Base-by-base conservation (phyloP, 2,888 invertebrate genomes). In the Harpalus rubripes region DNA sequence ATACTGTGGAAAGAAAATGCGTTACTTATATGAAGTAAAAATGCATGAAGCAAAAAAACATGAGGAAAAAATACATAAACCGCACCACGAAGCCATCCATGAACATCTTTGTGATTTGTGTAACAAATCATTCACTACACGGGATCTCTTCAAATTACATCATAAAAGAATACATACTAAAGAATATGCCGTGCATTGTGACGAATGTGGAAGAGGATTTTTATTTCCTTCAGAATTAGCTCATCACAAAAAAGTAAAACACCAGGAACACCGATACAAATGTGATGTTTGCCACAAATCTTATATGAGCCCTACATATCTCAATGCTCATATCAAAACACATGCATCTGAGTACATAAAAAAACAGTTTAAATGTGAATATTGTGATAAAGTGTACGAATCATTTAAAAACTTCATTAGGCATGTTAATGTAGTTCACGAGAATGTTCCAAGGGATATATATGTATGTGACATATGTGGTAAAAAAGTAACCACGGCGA, bases 91-190 rank as follows among this genome's bases (percentile, higher is more conserved):
- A 52, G 44, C 72, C 16, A 15, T 7, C 5, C 8, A 3, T 18
- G 22, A 94, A 1, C 93, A 91, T 72, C 91, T 92, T 79, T 93
- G 94, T 85, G 92, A 93, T 81, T 86, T 92, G 79, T 94, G 94
- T 63, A 92, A 93, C 2, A 92, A 93, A 84, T 90, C 92, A 7
- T 93, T 93, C 86, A 93, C 92, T 58, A 58, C 58, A 4, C 8
- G 15, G 8, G 26, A 7, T 2, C 58, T 32, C 10, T 15, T 59
- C 7, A 32, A 18, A 15, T 15, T 15, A 59, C 78, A 78, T 26
- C 26, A 78, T 8, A 56, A 39, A 32, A n/a, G 26, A 18, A 32
- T 78, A 22, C 80, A 80, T 18, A 63, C 15, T n/a, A 58, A 39
- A 79, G 59, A 79, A n/a, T 58, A 59, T 7, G n/a, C 22, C n/a